phyloP scores from a whole-genome alignment of 2,113 vertebrate genomes.

The Raja brachyura region DNA sequence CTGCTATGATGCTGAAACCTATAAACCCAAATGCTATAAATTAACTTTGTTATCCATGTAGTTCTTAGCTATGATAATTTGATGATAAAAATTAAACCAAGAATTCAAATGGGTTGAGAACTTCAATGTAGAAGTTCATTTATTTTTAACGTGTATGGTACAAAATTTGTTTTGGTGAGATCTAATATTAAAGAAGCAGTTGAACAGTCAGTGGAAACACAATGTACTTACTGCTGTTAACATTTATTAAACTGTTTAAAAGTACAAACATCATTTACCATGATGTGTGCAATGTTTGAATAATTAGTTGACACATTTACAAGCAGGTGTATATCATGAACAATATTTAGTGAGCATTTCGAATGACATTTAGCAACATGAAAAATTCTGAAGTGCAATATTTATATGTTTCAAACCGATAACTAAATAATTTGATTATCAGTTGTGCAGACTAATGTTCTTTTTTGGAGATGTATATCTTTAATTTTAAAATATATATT shows the following conservation, averaged over 20 bases:
- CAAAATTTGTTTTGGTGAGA: background rate
- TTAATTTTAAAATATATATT: background rate
- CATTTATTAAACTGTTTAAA: slow-evolving; percentile 27
- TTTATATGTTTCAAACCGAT: background rate
- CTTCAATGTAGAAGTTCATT: background rate
- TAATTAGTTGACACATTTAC: background rate
- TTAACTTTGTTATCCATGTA: background rate
- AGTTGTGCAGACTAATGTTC: background rate
- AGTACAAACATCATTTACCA: background rate
- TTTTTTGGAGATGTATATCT: background rate
- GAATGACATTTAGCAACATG: background rate
- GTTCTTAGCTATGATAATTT: background rate
- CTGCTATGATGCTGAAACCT: background rate
- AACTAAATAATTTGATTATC: background rate
- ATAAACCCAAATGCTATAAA: background rate
- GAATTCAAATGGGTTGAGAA: background rate
- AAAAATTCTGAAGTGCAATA: background rate
- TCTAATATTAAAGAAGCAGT: too few relatives aligned
- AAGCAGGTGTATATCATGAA: background rate
- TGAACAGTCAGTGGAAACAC: slow-evolving; percentile 1
- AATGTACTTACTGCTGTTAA: slow-evolving; percentile 11
- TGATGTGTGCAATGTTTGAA: slow-evolving; percentile 14
- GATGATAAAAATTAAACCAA: background rate
- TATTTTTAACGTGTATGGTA: background rate
- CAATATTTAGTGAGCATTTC: background rate